Evolutionary conservation across 2,888 invertebrate genomes (phyloP).

Genomic region (Rhamnusium bicolor): DNA sequence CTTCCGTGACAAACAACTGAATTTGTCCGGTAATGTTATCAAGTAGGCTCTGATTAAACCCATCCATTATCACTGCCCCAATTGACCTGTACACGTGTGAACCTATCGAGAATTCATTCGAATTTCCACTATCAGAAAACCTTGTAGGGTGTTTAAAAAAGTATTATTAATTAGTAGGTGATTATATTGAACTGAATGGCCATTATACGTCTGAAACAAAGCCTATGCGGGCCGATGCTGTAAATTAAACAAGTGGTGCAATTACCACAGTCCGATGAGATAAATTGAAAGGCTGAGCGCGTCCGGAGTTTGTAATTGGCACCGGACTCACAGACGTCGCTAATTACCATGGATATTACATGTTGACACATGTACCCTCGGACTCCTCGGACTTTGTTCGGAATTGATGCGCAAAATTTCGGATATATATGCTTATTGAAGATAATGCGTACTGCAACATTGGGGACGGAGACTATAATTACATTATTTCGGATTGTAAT

Average conservation of each 20-base stretch:
- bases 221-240: constrained; percentile 60
- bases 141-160: constrained; percentile 9
- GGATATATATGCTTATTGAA: constrained; percentile 65
- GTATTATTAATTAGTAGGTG: constrained; percentile 41
- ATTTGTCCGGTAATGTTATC: constrained; percentile 33
- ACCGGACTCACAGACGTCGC: constrained; percentile 64
- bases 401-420: constrained; percentile 63
- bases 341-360: constrained; percentile 69
- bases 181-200: constrained; percentile 45
- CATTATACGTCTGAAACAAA: constrained; percentile 54
- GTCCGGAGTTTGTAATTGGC: constrained; percentile 62
- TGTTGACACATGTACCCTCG: constrained; percentile 61
- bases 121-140: constrained; percentile 1
- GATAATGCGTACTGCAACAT: constrained; percentile 24
- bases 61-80: constrained; percentile 23
- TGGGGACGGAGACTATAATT: background rate
- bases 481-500: constrained; percentile 6
- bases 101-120: background rate
- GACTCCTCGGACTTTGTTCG: constrained; percentile 52
- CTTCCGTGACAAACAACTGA: constrained; percentile 35
- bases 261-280: constrained; percentile 61
- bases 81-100: background rate
- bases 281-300: constrained; percentile 64
- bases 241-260: constrained; percentile 66
- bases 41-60: constrained; percentile 31